Evolutionary conservation across 2,888 invertebrate genomes (phyloP).

Genomic region (Shargacucullia verbasci): DNA sequence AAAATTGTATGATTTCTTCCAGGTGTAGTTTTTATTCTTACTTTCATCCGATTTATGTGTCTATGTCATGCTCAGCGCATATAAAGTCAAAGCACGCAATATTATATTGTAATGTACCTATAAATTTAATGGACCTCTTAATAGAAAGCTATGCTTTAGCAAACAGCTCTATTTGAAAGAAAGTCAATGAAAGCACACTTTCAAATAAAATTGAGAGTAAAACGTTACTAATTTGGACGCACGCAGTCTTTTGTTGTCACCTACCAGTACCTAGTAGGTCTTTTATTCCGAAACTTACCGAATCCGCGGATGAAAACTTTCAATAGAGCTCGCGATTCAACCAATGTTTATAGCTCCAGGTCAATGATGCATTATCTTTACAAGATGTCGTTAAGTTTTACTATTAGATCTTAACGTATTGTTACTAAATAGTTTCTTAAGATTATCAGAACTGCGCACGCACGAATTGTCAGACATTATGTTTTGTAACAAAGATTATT

Average conservation of each 20-base stretch:
- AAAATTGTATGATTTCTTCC: slow-evolving; percentile 6
- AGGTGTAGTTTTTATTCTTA: slow-evolving; percentile 21
- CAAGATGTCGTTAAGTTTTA: slow-evolving; percentile 1
- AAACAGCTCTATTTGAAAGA: slow-evolving; percentile 31
- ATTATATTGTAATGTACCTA: slow-evolving; percentile 27
- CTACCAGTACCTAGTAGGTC: background rate
- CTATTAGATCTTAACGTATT: slow-evolving; percentile 12
- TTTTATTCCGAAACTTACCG: slow-evolving; percentile 19
- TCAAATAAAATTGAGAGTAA: slow-evolving; percentile 40
- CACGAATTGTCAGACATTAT: slow-evolving; percentile 32
- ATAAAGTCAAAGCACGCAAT: slow-evolving; percentile 47
- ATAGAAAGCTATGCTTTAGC: slow-evolving; percentile 47
- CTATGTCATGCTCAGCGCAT: slow-evolving; percentile 39
- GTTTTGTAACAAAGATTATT: slow-evolving; percentile 32
- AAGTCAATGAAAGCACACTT: slow-evolving; percentile 48
- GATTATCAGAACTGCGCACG: slow-evolving; percentile 32
- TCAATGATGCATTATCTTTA: background rate
- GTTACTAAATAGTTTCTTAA: slow-evolving; percentile 34
- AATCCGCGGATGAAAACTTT: background rate
- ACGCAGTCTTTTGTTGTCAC: slow-evolving; percentile 34
- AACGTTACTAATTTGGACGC: slow-evolving; percentile 44
- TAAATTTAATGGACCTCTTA: slow-evolving; percentile 41
- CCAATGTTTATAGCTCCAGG: background rate
- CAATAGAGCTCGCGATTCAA: background rate
- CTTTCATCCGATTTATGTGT: slow-evolving; percentile 37